phyloP scores from a whole-genome alignment of 2,113 vertebrate species.

The Channa maculata region DNA sequence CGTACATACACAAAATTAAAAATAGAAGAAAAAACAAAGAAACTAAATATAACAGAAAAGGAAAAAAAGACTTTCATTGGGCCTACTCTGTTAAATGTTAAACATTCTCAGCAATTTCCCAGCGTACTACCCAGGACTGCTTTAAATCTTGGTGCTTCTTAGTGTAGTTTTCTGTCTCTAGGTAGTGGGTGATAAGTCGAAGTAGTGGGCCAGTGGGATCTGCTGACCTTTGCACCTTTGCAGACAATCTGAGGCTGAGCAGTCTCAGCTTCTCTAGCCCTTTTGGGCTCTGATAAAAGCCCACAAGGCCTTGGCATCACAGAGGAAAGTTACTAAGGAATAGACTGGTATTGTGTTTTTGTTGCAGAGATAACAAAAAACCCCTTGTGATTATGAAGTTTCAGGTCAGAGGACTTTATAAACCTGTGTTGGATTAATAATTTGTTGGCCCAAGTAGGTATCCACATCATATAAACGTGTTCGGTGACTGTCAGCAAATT shows the following conservation, averaged over 20 bases:
- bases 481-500: conserved; percentile 1
- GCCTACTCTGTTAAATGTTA: background rate
- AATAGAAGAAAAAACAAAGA: no score
- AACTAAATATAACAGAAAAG: no score
- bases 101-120: background rate
- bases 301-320: conserved; percentile 10
- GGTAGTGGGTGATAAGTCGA: conserved; percentile 43
- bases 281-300: conserved; percentile 52
- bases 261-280: conserved; percentile 18
- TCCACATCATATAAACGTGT: no score
- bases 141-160: conserved; percentile 5
- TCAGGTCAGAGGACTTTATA: conserved; percentile 63
- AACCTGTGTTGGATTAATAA: conserved; percentile 61
- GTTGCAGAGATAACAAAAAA: conserved; percentile 56
- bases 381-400: conserved; percentile 57
- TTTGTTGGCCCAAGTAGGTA: conserved; percentile 1
- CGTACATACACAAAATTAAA: no score
- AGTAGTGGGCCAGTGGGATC: conserved; percentile 28
- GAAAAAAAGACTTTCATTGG: background rate
- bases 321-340: conserved; percentile 19
- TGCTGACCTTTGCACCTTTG: conserved; percentile 58
- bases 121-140: background rate
- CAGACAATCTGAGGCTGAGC: conserved; percentile 23
- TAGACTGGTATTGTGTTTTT: conserved; percentile 16
- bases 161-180: conserved; percentile 18